These are phyloP conservation scores for Ruditapes philippinarum DNA, from an alignment of 1,140 invertebrate genomes.

Conservation along the genomic window DNA sequence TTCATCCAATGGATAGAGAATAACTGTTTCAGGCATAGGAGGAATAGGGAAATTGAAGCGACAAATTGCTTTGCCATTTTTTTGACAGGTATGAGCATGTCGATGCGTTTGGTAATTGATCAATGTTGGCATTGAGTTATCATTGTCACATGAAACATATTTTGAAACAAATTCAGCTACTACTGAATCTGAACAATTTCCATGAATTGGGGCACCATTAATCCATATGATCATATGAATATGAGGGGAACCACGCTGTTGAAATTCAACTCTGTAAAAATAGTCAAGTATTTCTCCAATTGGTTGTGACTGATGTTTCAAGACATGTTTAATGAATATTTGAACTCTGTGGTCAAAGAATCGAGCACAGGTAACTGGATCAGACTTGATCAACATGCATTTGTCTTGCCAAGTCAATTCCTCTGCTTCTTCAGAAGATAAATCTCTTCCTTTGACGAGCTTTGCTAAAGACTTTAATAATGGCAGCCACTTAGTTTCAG, in stretches of 20 bases:
- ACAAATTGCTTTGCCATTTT: constrained; percentile 65
- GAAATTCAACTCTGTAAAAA: constrained; percentile 85
- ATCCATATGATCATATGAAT: constrained; percentile 85
- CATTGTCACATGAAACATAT: constrained; percentile 55
- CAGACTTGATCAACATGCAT: constrained; percentile 44
- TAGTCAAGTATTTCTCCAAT: constrained; percentile 70
- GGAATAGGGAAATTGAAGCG: constrained; percentile 72
- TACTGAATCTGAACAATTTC: constrained; percentile 21
- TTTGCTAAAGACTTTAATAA: constrained; percentile 52
- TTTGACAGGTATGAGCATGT: constrained; percentile 70
- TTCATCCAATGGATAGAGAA: constrained; percentile 65
- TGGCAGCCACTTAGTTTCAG: constrained; percentile 59
- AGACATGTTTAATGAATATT: constrained; percentile 44
- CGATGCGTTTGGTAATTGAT: constrained; percentile 69
- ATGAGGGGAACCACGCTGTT: constrained; percentile 86
- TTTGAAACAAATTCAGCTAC: constrained; percentile 65
- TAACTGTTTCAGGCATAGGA: constrained; percentile 66
- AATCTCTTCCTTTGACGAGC: constrained; percentile 46
- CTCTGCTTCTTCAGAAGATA: constrained; percentile 46
- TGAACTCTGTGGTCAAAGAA: constrained; percentile 62
- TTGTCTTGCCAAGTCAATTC: constrained; percentile 60
- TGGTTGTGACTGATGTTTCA: constrained; percentile 31
- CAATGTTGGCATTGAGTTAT: constrained; percentile 19
- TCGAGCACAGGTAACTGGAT: constrained; percentile 67
- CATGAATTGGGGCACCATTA: constrained; percentile 78